Evolutionary conservation across 2,797 vertebrate species (phyloP), one percentile per base, ranked within the genome.

Genomic region (Onychomys torridus): DNA sequence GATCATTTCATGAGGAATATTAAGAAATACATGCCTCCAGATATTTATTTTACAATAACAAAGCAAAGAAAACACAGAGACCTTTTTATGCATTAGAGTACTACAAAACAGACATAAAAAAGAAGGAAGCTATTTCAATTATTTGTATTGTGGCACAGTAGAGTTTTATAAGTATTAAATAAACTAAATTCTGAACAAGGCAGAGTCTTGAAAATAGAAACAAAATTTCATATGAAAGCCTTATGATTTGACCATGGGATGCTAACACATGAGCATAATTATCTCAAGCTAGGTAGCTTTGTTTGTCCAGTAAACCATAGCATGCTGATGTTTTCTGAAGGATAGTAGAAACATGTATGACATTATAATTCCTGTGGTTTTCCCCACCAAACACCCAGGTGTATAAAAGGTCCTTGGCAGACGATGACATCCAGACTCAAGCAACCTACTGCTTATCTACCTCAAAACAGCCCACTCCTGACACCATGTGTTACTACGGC

Each of bases 401-500:
- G 8, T 89, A 69, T 91, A 94, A 95, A 94, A 79, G 57, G 65
- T 17, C 32, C 40, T 7, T 59, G 65, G n/a, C 17, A 61, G 63
- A 40, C 3, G 14, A 27, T 3, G 1, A 57, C 52, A 52, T 32
- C n/a, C 52, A 78, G 19, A 78, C 37, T 21, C 63, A 76, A 46
- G 17, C n/a, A 65, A 71, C 3, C 32, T 63, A 19, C 75, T 92
- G 4, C n/a, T 81, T 14, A 0, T 89, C 27, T 14, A 77, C 43
- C n/a, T 10, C 61, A 40, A 25, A 76, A 61, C 4, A 1, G 0
- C 69, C 19, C 2, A 46, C 27, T 65, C 40, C 46, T 81, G 55
- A 75, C 5, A 89, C 27, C 14, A 92, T 94, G 93, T 89, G 89
- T 59, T 89, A 89, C 65, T 92, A 85, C 0, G 32, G 65, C 7